Percentiles rank a stretch among this genome's conserved stretches.
Conservation (phyloP, 2,113 vertebrate genomes). For the Danionella cerebrum region DNA sequence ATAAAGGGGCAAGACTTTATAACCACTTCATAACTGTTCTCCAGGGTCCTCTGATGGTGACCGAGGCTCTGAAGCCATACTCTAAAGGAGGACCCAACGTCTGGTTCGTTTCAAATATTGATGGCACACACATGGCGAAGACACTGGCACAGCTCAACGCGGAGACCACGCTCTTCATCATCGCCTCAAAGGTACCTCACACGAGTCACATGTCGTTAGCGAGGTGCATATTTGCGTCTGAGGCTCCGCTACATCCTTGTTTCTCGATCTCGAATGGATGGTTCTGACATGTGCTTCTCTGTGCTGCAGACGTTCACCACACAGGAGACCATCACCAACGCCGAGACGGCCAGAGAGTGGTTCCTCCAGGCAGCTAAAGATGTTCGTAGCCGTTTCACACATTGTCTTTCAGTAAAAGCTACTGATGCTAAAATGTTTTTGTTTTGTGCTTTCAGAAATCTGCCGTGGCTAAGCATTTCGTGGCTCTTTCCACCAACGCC, state of each 20-base stretch:
- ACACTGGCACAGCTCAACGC: constrained; percentile 82
- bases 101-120: constrained; percentile 98
- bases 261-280: too few relatives aligned
- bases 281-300: neutral
- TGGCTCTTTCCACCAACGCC: constrained; percentile 90
- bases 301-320: constrained; percentile 86
- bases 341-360: constrained; percentile 92
- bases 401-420: too few relatives aligned
- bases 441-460: constrained; percentile 62
- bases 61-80: constrained; percentile 89
- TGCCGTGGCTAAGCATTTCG: constrained; percentile 92
- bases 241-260: too few relatives aligned
- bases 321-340: constrained; percentile 97
- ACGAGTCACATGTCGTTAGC: too few relatives aligned
- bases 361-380: constrained; percentile 76
- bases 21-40: neutral
- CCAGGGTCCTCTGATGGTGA: constrained; percentile 96
- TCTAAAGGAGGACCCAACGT: constrained; percentile 82
- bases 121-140: constrained; percentile 92
- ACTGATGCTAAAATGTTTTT: too few relatives aligned
- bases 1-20: too few relatives aligned
- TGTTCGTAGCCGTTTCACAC: constrained; percentile 77
- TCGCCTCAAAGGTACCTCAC: constrained; percentile 94
- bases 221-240: too few relatives aligned
- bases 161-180: constrained; percentile 85